Evolutionary conservation across 1,140 invertebrate species (phyloP).

Genomic region (Saxidomus purpurata): DNA sequence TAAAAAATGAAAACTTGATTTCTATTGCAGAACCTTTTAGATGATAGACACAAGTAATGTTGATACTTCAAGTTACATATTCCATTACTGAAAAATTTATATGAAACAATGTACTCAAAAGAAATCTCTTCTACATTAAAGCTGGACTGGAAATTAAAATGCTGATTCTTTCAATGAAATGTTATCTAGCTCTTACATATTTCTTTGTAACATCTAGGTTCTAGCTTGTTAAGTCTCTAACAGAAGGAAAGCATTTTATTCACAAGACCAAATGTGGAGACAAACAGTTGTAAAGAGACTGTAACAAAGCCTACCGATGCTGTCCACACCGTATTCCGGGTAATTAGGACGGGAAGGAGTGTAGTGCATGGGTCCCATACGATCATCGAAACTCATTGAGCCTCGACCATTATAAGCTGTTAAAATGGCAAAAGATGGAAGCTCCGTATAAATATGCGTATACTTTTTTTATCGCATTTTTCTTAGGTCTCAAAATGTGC

Average conservation of each 20-base stretch:
- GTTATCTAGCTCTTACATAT: too few species aligned
- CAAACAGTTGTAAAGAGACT: not conserved
- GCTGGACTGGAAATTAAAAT: too few species aligned
- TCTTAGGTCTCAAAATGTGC: not conserved
- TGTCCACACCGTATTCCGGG: conserved; percentile 48
- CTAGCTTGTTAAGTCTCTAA: too few species aligned
- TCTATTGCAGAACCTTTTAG: too few species aligned
- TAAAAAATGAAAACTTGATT: too few species aligned
- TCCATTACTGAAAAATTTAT: too few species aligned
- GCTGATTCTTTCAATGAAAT: too few species aligned
- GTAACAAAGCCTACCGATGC: conserved; percentile 45
- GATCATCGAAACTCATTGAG: conserved; percentile 47
- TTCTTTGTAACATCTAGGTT: too few species aligned
- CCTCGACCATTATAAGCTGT: conserved; percentile 55
- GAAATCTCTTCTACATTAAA: too few species aligned
- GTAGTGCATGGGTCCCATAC: conserved; percentile 46
- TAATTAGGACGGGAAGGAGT: conserved; percentile 39
- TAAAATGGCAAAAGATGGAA: conserved; percentile 41
- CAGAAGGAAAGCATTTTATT: conserved; percentile 28
- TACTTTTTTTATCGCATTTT: not conserved
- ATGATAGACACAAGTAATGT: too few species aligned
- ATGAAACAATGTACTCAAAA: too few species aligned
- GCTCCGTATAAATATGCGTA: not conserved
- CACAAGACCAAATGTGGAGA: not conserved
- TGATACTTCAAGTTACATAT: too few species aligned